Evolutionary conservation across 2,113 vertebrate genomes (phyloP).

Genomic region (Montifringilla adamsi): DNA sequence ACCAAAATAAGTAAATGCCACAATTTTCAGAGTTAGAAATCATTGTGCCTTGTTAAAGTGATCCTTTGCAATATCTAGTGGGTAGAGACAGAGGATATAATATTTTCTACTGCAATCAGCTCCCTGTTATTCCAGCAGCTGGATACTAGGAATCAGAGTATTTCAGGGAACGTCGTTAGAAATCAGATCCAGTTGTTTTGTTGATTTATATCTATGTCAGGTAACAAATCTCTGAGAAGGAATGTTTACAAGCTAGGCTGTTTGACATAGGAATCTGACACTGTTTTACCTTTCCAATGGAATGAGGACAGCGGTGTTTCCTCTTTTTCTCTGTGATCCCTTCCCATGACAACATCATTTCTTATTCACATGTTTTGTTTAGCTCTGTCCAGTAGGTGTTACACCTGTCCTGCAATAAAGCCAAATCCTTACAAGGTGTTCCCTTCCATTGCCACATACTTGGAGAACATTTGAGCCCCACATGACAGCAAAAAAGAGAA

Average conservation of each 20-base stretch:
- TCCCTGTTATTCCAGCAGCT: background rate
- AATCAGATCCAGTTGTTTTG: background rate
- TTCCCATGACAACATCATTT: background rate
- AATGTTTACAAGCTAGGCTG: background rate
- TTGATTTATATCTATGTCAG: background rate
- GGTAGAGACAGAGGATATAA: background rate
- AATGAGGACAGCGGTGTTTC: background rate
- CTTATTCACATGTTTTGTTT: background rate
- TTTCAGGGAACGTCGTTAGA: background rate
- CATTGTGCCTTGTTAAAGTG: background rate
- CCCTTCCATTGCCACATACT: background rate
- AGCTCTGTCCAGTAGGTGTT: background rate
- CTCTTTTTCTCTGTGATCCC: background rate
- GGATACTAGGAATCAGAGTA: background rate
- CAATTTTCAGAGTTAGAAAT: background rate
- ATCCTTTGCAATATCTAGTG: background rate
- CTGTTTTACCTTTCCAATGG: background rate
- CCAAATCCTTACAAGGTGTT: background rate
- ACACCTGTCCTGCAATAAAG: background rate
- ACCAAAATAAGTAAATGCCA: background rate
- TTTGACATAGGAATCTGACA: background rate
- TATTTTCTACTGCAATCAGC: background rate
- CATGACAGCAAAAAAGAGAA: background rate
- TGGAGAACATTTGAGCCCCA: background rate
- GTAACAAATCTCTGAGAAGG: background rate